These are phyloP conservation scores for Holotrichia oblita DNA, from an alignment of 1,140 invertebrate species.

Conservation along the genomic window DNA sequence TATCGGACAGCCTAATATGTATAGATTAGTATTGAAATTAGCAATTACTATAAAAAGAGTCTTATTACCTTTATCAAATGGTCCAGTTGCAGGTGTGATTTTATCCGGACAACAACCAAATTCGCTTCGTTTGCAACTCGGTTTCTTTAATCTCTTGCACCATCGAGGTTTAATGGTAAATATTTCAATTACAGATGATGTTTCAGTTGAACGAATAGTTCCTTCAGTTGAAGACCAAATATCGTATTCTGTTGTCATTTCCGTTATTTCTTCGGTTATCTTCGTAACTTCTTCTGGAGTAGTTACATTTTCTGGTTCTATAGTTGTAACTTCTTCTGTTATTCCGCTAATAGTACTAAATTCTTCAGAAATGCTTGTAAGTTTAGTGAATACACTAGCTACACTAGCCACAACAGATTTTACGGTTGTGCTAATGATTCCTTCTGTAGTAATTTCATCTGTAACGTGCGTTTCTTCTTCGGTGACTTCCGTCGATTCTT, in stretches of 20 bases:
- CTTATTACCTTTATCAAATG: constrained; percentile 77
- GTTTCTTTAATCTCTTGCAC: constrained; percentile 70
- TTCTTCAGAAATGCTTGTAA: neutral
- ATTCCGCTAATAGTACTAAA: neutral
- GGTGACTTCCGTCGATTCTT: neutral
- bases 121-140: constrained; percentile 73
- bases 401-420: neutral
- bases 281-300: constrained; percentile 44
- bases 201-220: constrained; percentile 43
- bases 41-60: neutral
- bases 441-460: neutral
- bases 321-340: constrained; percentile 19
- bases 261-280: constrained; percentile 45
- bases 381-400: neutral
- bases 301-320: constrained; percentile 17
- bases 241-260: constrained; percentile 43
- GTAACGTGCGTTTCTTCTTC: neutral
- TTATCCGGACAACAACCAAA: constrained; percentile 94
- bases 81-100: constrained; percentile 81
- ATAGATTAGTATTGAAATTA: neutral
- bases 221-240: constrained; percentile 43
- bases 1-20: constrained; percentile 70
- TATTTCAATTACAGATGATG: constrained; percentile 62
- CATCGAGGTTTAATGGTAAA: constrained; percentile 65
- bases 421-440: constrained; percentile 14